A percentile compares a stretch with the other conserved stretches of the same genome.
Evolutionary conservation across 92 coral and sea anemone genomes (phyloP).

Genomic region (Siderastrea siderea): DNA sequence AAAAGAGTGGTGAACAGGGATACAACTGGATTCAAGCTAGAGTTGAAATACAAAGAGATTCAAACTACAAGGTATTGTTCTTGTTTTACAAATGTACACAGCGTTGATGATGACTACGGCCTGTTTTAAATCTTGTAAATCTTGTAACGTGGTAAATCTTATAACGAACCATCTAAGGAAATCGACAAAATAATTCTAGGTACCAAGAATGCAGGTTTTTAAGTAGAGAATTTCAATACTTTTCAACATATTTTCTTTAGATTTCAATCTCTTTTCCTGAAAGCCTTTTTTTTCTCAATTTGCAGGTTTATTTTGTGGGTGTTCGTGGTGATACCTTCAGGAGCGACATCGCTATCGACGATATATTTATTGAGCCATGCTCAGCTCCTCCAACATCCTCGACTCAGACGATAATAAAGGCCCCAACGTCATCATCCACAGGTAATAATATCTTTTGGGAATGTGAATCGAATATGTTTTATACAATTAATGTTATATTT

Average conservation of each 20-base stretch:
- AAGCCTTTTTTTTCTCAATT: neutral
- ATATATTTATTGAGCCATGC: conserved; percentile 52
- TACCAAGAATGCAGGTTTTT: too few species aligned
- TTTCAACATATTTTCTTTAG: neutral
- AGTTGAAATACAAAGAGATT: conserved; percentile 50
- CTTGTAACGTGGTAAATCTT: too few species aligned
- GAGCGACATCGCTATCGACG: conserved; percentile 76
- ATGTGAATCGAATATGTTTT: too few species aligned
- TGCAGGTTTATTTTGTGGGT: conserved; percentile 69
- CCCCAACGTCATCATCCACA: conserved; percentile 18
- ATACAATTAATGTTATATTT: too few species aligned
- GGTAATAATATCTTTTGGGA: neutral
- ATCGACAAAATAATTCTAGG: too few species aligned
- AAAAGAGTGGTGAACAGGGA: conserved; percentile 80
- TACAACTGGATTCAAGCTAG: conserved; percentile 67
- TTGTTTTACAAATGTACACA: too few species aligned
- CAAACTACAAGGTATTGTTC: conserved; percentile 62
- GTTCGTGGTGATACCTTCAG: conserved; percentile 44
- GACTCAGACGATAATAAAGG: conserved; percentile 19
- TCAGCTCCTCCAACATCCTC: neutral
- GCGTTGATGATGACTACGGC: too few species aligned
- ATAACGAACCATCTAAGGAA: too few species aligned
- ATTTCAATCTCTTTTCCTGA: too few species aligned
- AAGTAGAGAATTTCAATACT: too few species aligned
- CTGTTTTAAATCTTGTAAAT: too few species aligned